These are phyloP conservation scores for Calypte anna DNA, from an alignment of 2,113 vertebrate genomes.

Conservation along the genomic window DNA sequence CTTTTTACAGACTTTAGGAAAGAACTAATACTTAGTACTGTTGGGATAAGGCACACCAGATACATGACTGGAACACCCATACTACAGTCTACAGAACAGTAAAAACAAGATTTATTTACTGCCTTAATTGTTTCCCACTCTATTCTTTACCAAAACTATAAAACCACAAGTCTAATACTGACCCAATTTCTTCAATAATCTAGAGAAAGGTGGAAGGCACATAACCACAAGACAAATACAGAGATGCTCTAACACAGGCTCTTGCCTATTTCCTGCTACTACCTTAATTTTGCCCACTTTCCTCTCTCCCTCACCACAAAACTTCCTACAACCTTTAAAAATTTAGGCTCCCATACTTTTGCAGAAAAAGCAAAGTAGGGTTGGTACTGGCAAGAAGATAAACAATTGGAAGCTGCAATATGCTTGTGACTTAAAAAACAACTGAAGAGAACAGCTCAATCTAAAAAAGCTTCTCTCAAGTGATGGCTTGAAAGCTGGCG, in stretches of 20 bases:
- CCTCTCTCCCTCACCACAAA: not conserved
- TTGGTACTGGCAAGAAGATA: not conserved
- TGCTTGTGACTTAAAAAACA: not conserved
- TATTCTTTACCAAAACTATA: not conserved
- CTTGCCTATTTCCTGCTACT: rapidly evolving
- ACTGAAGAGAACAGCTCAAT: not conserved
- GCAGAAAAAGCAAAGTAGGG: not conserved
- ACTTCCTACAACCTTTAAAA: not conserved
- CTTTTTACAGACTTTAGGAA: not conserved
- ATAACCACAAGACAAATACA: not conserved
- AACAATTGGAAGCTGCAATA: not conserved
- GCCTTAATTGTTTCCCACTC: not conserved
- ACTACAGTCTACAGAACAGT: not conserved
- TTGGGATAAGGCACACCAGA: not conserved
- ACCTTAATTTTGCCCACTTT: not conserved
- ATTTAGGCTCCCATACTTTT: not conserved
- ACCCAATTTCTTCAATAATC: not conserved
- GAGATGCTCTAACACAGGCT: not conserved
- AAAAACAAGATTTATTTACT: not conserved
- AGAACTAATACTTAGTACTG: not conserved
- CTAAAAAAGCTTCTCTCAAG: not conserved
- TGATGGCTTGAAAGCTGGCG: not conserved
- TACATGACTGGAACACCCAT: not conserved
- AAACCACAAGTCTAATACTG: not conserved
- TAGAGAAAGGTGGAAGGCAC: not conserved